Base-by-base conservation (phyloP, 2,113 vertebrate species). In the Tor tambroides region DNA sequence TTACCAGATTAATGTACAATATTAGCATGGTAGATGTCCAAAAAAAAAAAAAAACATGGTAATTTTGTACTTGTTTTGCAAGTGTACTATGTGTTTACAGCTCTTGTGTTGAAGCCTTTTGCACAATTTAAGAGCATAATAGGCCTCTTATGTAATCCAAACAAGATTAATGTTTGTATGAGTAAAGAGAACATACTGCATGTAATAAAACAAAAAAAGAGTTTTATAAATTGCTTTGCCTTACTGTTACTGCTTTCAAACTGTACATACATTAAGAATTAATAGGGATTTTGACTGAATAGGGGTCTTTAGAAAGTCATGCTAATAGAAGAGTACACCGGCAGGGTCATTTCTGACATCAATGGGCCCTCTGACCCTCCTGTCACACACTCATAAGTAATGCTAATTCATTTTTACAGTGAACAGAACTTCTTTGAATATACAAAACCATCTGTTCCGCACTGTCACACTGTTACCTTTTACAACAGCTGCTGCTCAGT, bases 371-470 rank as follows among this genome's bases (percentile, higher is more conserved):
- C n/a, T 85, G 83, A 88, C 87, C 51, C 30, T 7, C 30, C 67
- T 83, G 71, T 74, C 71, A 74, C 19, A 74, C 19, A 74, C 77
- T 79, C 49, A 46, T 26, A 63, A 54, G 23, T 56, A 30, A 85
- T 85, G 77, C 87, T 76, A 81, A 88, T 85, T 88, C 54, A 81
- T 81, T 88, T 84, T 84, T 76, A 35, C 41, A 80, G 56, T 43
- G 75, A 30, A 84, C 72, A 80, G 15, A 63, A 77, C 56, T 30
- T 19, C 51, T 49, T 11, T 67, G 82, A 88, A 85, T 76, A 81
- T 85, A 76, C 77, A 81, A 63, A 56, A 80, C 83, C 89, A 86
- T 92, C 88, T 90, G 84, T 83, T 88, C 61, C 86, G 65, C 17
- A 8, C n/a, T 79, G 5, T 63, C 56, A 21, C 30, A 35, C 28